Evolutionary conservation across 2,113 vertebrate species (phyloP), one percentile per base, ranked within the genome.

Genomic region (Sialia sialis): DNA sequence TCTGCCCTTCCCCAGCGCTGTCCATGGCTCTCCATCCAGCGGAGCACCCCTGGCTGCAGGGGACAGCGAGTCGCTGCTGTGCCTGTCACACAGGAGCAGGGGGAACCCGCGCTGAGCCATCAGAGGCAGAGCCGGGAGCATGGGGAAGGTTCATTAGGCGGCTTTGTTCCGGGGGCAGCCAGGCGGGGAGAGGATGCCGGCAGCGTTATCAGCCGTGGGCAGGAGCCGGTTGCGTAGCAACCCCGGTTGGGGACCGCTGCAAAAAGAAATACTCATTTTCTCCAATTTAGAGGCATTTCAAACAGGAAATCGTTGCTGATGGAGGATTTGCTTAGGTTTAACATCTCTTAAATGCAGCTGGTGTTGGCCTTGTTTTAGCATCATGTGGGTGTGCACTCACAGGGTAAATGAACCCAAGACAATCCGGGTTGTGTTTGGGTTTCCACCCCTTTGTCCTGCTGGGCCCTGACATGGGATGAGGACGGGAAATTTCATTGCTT

Each of bases 181-280:
- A 95, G 98, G 97, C 97, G 66, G 95, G 97, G 96, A 97, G 94
- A 97, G 97, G 92, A 97, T 93, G 98, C 97, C 90, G 86, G 69
- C 83, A 95, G 97, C 94, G 97, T 98, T 98, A 98, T 98, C 98
- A 98, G 98, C 98, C 98, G 49, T 92, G 97, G 84, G 98, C 98
- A 98, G 98, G 96, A 97, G 49, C 54, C 13, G 30, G 98, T 98
- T 98, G 98, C 98, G 36, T 98, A 97, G 98, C 98, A 98, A 98
- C 98, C 96, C 96, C 89, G 84, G 92, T 89, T 81, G 96, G 96
- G 97, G 88, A 93, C 84, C 54, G 92, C 26, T 12, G 84, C 93
- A 94, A 89, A 90, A 64, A 94, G 93, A 96, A 97, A 86, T 39
- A 79, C 87, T 95, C 76, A 94, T 97, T 97, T 97, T 91, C 94